phyloP scores from a whole-genome alignment of 2,113 vertebrate species.

The Raja brachyura region DNA sequence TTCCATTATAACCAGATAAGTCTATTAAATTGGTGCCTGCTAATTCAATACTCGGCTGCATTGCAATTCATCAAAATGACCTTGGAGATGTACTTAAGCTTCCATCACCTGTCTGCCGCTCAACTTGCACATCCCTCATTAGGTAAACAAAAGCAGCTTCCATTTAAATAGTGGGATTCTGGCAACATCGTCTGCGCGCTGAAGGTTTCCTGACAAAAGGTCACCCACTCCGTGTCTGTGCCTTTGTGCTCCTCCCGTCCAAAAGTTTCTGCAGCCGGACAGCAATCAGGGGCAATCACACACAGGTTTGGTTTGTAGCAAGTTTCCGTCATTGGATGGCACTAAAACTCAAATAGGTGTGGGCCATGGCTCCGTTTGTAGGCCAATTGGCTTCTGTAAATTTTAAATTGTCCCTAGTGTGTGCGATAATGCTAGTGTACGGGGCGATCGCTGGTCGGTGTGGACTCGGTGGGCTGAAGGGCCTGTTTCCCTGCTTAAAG shows the following conservation, averaged over 20 bases:
- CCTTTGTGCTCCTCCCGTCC: background rate
- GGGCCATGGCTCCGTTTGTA: no score
- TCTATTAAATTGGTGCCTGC: background rate
- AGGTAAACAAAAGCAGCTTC: background rate
- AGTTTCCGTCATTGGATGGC: background rate
- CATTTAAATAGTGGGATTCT: background rate
- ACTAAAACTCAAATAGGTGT: background rate
- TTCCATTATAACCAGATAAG: constrained; percentile 14
- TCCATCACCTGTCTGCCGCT: background rate
- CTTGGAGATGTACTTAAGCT: background rate
- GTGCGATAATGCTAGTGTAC: no score
- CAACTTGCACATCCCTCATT: background rate
- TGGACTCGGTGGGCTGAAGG: no score
- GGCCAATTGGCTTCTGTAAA: no score
- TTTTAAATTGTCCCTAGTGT: no score
- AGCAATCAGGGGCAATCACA: background rate
- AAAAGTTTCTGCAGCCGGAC: no score
- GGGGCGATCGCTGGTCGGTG: no score
- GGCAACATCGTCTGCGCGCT: background rate
- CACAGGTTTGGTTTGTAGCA: background rate
- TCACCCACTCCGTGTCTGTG: background rate
- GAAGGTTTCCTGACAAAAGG: background rate
- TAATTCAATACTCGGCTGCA: background rate
- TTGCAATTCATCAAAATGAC: background rate
- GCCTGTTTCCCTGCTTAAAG: no score